A percentile compares a stretch with the other conserved stretches of the same genome.
Evolutionary conservation across 2,888 invertebrate genomes (phyloP).

Genomic region (Anoncus sp.): DNA sequence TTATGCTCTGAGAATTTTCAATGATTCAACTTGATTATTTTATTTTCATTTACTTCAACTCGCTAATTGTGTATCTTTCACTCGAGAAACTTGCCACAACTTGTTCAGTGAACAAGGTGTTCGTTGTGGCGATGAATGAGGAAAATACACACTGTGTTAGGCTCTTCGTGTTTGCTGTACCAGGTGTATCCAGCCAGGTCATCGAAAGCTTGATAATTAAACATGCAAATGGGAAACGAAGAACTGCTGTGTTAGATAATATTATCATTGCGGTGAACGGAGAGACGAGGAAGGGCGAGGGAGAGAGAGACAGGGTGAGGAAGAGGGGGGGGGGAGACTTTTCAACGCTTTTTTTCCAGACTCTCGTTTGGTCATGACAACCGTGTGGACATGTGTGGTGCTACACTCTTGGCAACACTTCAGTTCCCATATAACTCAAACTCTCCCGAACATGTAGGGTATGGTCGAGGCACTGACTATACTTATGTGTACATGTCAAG

Average conservation of each 20-base stretch:
- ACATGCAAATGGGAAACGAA: conserved; percentile 78
- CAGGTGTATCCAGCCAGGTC: conserved; percentile 71
- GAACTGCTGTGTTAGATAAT: conserved; percentile 78
- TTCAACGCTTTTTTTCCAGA: conserved; percentile 63
- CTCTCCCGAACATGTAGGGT: background rate
- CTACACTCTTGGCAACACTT: conserved; percentile 6
- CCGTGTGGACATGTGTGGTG: conserved; percentile 30
- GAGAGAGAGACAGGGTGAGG: conserved; percentile 66
- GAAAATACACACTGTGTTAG: conserved; percentile 15
- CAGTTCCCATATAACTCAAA: conserved; percentile 23
- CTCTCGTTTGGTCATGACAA: conserved; percentile 51
- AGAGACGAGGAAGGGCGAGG: conserved; percentile 68
- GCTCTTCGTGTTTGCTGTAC: background rate
- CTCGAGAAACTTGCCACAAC: background rate
- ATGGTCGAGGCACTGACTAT: background rate
- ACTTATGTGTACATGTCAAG: background rate
- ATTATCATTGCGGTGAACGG: conserved; percentile 76
- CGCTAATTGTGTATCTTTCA: background rate
- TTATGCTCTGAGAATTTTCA: conserved; percentile 42
- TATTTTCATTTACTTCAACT: conserved; percentile 27
- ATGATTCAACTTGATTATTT: conserved; percentile 20
- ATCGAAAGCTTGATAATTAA: conserved; percentile 78
- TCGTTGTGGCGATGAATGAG: conserved; percentile 3
- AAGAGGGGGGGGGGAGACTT: too few species aligned
- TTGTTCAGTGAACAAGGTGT: too few species aligned